Evolutionary conservation across 2,113 vertebrate species (phyloP), one percentile per base, ranked within the genome.

Genomic region (Pelecanoides urinatrix): DNA sequence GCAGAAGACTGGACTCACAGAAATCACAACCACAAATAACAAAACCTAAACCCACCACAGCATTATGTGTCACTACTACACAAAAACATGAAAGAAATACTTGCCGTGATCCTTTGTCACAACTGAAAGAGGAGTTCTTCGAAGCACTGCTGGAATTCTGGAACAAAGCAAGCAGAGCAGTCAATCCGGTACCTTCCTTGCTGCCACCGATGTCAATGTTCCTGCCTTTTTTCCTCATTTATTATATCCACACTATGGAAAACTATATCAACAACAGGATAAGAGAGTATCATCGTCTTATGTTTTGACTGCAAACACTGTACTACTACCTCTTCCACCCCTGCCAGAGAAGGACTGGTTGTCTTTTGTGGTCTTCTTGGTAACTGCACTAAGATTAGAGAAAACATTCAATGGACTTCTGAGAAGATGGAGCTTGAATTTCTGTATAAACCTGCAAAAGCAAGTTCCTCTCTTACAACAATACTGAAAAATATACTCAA

Each of bases 61-160:
- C 49, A 42, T 21, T 29, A 26, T 1, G 2, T 66, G 40, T 58
- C 3, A 10, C 40, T 49, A 40, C 22, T 16, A 34, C 26, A 9
- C 9, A 23, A 93, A 76, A 76, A 8, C 3, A 71, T 0, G 1
- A 32, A 53, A 63, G 1, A 30, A 79, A 61, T 77, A 98, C 98
- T 98, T 97, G 98, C 98, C 94, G 72, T 61, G 86, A 86, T 25
- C 82, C 90, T 78, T 97, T 92, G 78, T 98, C 96, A 95, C 96
- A 89, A 94, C 50, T 88, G 76, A 91, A 95, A 82, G 97, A 68
- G 5, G 86, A 86, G 7, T 84, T 94, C 38, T 88, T 96, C 1
- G 34, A 79, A 87, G 86, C 71, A 30, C 62, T 93, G 47, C 53
- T 93, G 4, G 93, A 96, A 68, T 81, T 97, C 98, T 98, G 82